These are phyloP conservation scores for Ailuropoda melanoleuca DNA, from an alignment of 2,113 vertebrate genomes.

Conservation along the genomic window DNA sequence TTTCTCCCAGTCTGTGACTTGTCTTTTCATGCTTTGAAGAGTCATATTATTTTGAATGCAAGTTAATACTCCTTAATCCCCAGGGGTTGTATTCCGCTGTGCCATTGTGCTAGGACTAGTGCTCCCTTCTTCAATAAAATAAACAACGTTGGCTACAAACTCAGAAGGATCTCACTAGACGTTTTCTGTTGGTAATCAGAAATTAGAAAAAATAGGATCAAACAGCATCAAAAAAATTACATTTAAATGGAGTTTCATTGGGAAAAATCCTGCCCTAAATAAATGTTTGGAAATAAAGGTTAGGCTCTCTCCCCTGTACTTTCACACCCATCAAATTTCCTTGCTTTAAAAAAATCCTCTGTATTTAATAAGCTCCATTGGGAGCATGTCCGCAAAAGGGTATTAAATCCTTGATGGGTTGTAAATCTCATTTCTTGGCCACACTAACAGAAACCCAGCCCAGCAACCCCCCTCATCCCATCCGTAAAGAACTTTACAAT, in stretches of 20 bases:
- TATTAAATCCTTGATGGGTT: slow-evolving; percentile 36
- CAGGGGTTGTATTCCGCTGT: not conserved
- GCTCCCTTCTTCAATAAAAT: not conserved
- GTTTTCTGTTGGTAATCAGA: not conserved
- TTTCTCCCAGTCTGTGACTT: not conserved
- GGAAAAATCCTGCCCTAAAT: not conserved
- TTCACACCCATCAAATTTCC: not conserved
- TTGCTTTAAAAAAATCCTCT: slow-evolving; percentile 39
- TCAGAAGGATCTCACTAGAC: not conserved
- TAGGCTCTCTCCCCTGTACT: not conserved
- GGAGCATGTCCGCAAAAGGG: not conserved
- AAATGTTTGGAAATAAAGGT: slow-evolving; percentile 34
- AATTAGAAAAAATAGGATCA: not conserved
- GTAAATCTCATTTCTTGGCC: slow-evolving; percentile 55
- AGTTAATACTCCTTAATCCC: not conserved
- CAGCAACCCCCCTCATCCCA: not conserved
- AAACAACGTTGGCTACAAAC: not conserved
- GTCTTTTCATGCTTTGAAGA: slow-evolving; percentile 7
- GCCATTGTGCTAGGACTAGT: not conserved
- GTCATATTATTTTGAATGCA: not conserved
- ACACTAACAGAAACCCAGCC: not conserved
- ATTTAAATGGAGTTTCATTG: not conserved
- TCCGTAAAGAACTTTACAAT: not conserved
- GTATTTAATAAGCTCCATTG: slow-evolving; percentile 51
- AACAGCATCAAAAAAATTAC: not conserved